These are phyloP conservation scores for Sebastes fasciatus DNA, from an alignment of 2,113 vertebrate species.

Conservation along the genomic window DNA sequence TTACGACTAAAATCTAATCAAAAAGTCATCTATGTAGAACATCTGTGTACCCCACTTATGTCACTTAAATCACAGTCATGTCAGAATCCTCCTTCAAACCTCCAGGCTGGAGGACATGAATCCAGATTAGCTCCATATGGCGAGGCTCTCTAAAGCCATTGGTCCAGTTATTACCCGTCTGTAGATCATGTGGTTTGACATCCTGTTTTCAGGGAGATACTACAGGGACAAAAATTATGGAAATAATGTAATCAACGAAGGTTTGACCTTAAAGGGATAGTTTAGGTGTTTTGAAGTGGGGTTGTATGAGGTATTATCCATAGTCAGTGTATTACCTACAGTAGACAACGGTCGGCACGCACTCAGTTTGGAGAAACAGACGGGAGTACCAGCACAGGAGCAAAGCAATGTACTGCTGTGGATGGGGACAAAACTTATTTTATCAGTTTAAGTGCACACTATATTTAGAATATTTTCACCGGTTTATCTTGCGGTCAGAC, in stretches of 20 bases:
- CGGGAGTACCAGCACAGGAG: too few relatives aligned
- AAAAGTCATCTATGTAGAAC: conserved; percentile 2
- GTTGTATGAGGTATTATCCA: too few relatives aligned
- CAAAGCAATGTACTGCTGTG: too few relatives aligned
- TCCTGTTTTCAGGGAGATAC: not conserved
- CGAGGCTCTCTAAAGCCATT: conserved; percentile 30
- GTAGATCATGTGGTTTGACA: conserved; percentile 12
- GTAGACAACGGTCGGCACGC: fast-evolving
- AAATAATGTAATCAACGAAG: not conserved
- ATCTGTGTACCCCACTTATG: conserved; percentile 28
- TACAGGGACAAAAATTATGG: not conserved
- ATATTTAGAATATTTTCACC: too few relatives aligned
- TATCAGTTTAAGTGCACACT: too few relatives aligned
- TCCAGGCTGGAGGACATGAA: conserved; percentile 12
- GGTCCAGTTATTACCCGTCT: conserved; percentile 8
- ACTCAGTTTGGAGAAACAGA: too few relatives aligned
- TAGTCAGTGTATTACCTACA: too few relatives aligned
- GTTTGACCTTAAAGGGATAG: not conserved
- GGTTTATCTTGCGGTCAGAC: too few relatives aligned
- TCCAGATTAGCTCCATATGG: conserved; percentile 47
- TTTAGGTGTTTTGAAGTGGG: too few relatives aligned
- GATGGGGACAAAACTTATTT: too few relatives aligned
- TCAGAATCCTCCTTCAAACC: conserved; percentile 23
- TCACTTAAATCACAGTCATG: conserved; percentile 11
- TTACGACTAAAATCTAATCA: not conserved